Percentiles rank a stretch among this genome's conserved stretches.
Conservation (phyloP, 2,888 invertebrate species). For the Epirrhoe tristata region DNA sequence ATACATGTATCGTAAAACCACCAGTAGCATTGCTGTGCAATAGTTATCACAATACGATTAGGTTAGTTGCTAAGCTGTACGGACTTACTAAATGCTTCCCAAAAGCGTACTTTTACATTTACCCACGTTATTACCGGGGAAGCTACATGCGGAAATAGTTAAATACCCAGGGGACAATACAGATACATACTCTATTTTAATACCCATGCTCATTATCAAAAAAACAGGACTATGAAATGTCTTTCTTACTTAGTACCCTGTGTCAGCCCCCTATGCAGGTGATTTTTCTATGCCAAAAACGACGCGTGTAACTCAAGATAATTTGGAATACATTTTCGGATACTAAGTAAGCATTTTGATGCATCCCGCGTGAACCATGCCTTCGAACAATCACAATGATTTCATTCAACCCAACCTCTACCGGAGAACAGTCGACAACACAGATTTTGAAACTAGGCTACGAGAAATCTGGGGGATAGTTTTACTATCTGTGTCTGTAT, state of each 20-base stretch:
- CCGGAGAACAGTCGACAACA: slow-evolving; percentile 40
- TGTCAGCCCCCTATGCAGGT: slow-evolving; percentile 22
- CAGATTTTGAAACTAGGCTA: slow-evolving; percentile 32
- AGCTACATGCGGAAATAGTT: slow-evolving; percentile 54
- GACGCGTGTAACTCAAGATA: slow-evolving; percentile 20
- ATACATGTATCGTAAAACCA: slow-evolving; percentile 51
- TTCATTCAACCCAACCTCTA: slow-evolving; percentile 40
- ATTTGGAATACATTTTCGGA: slow-evolving; percentile 42
- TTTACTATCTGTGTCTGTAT: slow-evolving; percentile 34
- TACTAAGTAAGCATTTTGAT: slow-evolving; percentile 45
- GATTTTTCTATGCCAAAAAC: slow-evolving; percentile 39
- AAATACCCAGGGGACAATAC: slow-evolving; percentile 46
- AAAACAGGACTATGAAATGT: slow-evolving; percentile 27
- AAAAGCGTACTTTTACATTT: slow-evolving; percentile 35
- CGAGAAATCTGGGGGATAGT: slow-evolving; percentile 13
- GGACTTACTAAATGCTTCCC: slow-evolving; percentile 31
- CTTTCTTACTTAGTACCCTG: slow-evolving; percentile 45
- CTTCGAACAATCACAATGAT: slow-evolving; percentile 42
- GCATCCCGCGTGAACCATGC: slow-evolving; percentile 44
- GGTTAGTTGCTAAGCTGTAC: slow-evolving; percentile 64
- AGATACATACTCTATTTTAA: slow-evolving; percentile 27
- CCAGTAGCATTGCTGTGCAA: slow-evolving; percentile 57
- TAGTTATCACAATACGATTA: slow-evolving; percentile 57
- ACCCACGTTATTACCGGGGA: slow-evolving; percentile 41
- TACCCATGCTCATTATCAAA: slow-evolving; percentile 43